Conservation (phyloP, 2,888 invertebrate species). For the Lycocerus yunnanus region DNA sequence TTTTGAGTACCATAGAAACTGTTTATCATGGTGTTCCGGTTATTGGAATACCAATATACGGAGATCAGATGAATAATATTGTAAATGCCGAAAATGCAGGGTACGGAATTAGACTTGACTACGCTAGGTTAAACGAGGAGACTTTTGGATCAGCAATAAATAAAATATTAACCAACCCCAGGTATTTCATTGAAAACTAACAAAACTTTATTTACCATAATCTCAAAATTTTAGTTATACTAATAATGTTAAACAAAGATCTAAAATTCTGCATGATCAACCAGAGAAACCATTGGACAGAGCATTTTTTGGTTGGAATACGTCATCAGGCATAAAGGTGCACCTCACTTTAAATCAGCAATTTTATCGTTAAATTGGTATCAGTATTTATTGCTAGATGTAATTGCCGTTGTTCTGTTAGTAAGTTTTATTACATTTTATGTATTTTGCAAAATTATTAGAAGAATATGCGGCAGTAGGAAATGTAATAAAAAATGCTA, state of each 20-base stretch:
- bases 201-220: neutral
- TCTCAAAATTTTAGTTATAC: conserved; percentile 34
- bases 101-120: conserved; percentile 49
- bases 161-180: conserved; percentile 48
- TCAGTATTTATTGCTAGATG: conserved; percentile 33
- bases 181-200: conserved; percentile 24
- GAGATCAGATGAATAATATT: conserved; percentile 17
- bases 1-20: conserved; percentile 11
- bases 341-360: conserved; percentile 35
- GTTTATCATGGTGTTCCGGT: conserved; percentile 12
- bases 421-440: neutral
- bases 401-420: neutral
- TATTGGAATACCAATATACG: conserved; percentile 5
- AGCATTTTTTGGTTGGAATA: conserved; percentile 44
- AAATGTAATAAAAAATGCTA: neutral
- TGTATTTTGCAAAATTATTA: neutral
- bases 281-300: conserved; percentile 37
- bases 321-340: conserved; percentile 40
- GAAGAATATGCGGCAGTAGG: neutral
- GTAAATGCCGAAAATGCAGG: conserved; percentile 40
- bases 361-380: conserved; percentile 36
- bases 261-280: conserved; percentile 38
- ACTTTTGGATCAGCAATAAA: conserved; percentile 49
- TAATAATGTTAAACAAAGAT: conserved; percentile 34
- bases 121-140: conserved; percentile 52